Evolutionary conservation across 92 coral and sea anemone genomes (phyloP), one percentile per base, ranked within the genome.

Genomic region (Micromussa lordhowensis): DNA sequence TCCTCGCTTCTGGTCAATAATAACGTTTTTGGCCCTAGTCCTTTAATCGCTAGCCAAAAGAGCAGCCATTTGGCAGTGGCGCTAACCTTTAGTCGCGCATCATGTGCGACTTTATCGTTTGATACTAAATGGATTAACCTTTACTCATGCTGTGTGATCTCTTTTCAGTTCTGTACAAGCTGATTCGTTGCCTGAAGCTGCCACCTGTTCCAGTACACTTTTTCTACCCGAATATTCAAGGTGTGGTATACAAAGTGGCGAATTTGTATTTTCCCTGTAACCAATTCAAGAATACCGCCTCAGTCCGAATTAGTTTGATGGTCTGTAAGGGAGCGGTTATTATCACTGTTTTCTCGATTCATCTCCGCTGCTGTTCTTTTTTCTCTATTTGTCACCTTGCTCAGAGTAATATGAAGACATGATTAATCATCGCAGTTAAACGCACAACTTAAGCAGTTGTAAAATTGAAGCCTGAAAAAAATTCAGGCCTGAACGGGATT

Each of bases 101-200:
- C 51, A 44, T 5, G 51, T 44, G 51, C 51, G 1, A 0, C 51
- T 44, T n/a, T n/a, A 28, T 63, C 69, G 69, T 63, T 63, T n/a
- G 29, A 8, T 63, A 8, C 69, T n/a, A 22, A 5, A 44, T 44
- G 61, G 61, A 15, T 55, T 16, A 55, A 55, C 32, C 73, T n/a
- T 10, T 2, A n/a, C 17, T 29, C 12, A 24, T 16, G 5, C 44
- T 44, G 13, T 55, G 71, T 59, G 58, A 44, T 57, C 34, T 51
- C 36, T 22, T 86, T 86, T 51, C 77, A 86, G 89, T 78, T 86
- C 89, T 73, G 94, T 98, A 19, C 97, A 94, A 82, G 90, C 79
- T 14, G 98, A 97, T 88, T 95, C 99, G 0, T 90, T 97, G 51
- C 99, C 99, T 17, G 99, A 97, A 85, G 99, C 99, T 14, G 99